phyloP scores from a whole-genome alignment of 2,797 vertebrate genomes.

The Mormyrus hasselquistii region DNA sequence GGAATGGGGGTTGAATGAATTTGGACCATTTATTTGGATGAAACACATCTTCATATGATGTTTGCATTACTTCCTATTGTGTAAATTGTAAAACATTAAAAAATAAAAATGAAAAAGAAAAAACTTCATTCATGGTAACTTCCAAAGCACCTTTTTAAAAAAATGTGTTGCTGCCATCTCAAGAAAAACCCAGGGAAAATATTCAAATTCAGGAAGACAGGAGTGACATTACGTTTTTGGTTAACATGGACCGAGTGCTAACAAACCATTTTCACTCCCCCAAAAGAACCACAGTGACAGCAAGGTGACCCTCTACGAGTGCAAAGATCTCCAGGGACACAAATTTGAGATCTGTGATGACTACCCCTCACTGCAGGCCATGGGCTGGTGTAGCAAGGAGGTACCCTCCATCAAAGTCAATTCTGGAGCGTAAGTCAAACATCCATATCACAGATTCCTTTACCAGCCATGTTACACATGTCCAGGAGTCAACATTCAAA shows the following conservation, averaged over 20 bases:
- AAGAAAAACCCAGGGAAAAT: neutral
- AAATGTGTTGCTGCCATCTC: neutral
- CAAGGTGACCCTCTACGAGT: slow-evolving; percentile 81
- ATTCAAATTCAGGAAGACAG: neutral
- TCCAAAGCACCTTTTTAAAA: neutral
- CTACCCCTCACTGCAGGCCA: slow-evolving; percentile 91
- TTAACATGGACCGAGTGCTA: neutral
- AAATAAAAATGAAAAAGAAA: neutral
- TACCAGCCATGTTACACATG: neutral
- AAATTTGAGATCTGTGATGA: slow-evolving; percentile 91
- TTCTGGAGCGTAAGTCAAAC: slow-evolving; percentile 80
- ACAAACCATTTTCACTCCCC: neutral
- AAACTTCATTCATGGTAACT: neutral
- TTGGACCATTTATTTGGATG: neutral
- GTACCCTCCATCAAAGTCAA: slow-evolving; percentile 91
- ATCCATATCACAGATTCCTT: neutral
- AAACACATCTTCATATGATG: neutral
- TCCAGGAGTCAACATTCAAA: neutral
- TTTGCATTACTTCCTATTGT: neutral
- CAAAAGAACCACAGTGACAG: slow-evolving; percentile 78
- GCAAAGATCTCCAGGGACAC: slow-evolving; percentile 89
- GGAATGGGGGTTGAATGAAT: neutral
- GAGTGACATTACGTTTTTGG: neutral
- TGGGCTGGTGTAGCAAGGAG: slow-evolving; percentile 95
- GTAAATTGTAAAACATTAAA: neutral